A percentile compares a stretch with the other conserved stretches of the same genome.
Conservation (phyloP, 2,113 vertebrate species). For the Galbula dea region DNA sequence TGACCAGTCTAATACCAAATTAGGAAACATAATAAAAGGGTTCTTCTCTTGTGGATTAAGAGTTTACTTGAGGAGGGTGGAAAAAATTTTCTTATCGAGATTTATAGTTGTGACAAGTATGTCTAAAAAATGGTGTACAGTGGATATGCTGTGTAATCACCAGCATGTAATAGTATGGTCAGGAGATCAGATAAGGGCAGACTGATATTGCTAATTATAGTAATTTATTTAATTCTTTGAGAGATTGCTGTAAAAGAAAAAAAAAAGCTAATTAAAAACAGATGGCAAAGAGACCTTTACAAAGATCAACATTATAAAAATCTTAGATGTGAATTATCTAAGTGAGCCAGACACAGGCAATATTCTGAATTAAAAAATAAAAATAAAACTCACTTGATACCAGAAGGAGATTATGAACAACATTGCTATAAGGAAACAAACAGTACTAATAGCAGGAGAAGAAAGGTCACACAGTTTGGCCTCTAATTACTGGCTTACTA, state of each 20-base stretch:
- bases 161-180: background rate
- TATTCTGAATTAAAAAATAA: constrained; percentile 29
- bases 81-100: background rate
- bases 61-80: background rate
- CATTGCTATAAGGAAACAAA: constrained; percentile 1
- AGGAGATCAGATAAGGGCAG: constrained; percentile 1
- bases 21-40: background rate
- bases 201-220: background rate
- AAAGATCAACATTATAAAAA: constrained; percentile 37
- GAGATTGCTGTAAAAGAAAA: background rate
- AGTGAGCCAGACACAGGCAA: constrained; percentile 15
- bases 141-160: background rate
- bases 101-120: background rate
- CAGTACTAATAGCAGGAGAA: background rate
- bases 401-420: constrained; percentile 33
- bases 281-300: constrained; percentile 27
- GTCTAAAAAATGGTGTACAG: background rate
- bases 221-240: constrained; percentile 30
- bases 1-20: background rate
- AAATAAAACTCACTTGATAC: constrained; percentile 10
- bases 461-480: background rate
- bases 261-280: constrained; percentile 50
- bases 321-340: constrained; percentile 21
- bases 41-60: background rate
- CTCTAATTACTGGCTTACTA: background rate